Evolutionary conservation across 1,140 invertebrate genomes (phyloP), one percentile per base, ranked within the genome.

Genomic region (Telenomus remus): DNA sequence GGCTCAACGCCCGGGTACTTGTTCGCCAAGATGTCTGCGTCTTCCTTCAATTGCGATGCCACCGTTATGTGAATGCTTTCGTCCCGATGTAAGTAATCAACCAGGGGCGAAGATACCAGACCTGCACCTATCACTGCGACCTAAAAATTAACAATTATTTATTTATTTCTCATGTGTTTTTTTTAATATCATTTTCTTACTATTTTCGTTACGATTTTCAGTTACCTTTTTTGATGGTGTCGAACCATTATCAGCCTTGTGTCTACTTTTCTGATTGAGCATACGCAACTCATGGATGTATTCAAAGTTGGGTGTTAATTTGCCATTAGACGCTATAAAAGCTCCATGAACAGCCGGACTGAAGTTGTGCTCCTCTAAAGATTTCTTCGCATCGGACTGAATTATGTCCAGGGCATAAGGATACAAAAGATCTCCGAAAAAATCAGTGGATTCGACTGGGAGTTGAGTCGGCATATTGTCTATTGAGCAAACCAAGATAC

Each of bases 401-500:
- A 99, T 91, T 80, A 99, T 98, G 69, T 99, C 95, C 50, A 92
- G 87, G 0, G 96, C 92, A 80, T 97, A 97, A 0, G 98, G 98
- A 72, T 92, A 91, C 0, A 99, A 89, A 0, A 99, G 90, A 81
- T 97, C 95, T 1, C 98, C 98, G 85, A 99, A 99, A 84, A 97
- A 97, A 82, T 99, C 97, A 0, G 98, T 99, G 0, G 98, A 93
- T 86, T 99, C 98, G 39, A 95, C 90, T 0, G 98, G 98, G 42
- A 99, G 89, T 85, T 99, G 98, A 0, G 98, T 99, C 0, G 98
- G 98, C 98, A 99, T 99, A 85, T 99, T 99, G 87, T 99, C 98
- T 68, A 99, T 99, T 4, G 96, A 98, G 85, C 98, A 99, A 1
- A 99, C 97, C 48, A 99, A 87, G 1, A 99, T 97, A 14, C 98